phyloP scores from a whole-genome alignment of 2,888 invertebrate species.

The Perithous albicinctus region DNA sequence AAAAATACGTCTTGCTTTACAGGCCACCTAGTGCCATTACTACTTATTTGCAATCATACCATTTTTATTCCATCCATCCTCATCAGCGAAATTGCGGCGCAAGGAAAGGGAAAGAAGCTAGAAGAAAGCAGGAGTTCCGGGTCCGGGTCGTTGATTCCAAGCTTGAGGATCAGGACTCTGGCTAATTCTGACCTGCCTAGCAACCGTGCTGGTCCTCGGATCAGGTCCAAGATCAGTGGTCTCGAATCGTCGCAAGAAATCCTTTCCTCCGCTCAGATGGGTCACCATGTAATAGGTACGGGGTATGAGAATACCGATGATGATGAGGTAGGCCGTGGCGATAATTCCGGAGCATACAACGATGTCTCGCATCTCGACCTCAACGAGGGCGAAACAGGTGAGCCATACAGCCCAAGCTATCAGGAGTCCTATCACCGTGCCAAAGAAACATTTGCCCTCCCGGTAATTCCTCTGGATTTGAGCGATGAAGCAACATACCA shows the following conservation, averaged over 20 bases:
- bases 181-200: conserved; percentile 76
- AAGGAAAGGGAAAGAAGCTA: conserved; percentile 26
- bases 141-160: conserved; percentile 67
- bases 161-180: conserved; percentile 62
- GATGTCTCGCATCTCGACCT: conserved; percentile 86
- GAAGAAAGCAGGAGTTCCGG: conserved; percentile 66
- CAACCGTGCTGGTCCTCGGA: conserved; percentile 76
- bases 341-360: conserved; percentile 88
- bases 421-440: conserved; percentile 86
- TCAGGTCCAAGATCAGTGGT: conserved; percentile 75
- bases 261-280: conserved; percentile 87
- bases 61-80: neutral
- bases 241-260: conserved; percentile 74
- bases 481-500: conserved; percentile 87
- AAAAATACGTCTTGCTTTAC: neutral
- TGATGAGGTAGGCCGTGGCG: conserved; percentile 87
- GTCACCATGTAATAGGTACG: conserved; percentile 89
- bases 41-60: neutral
- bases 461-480: conserved; percentile 89
- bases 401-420: conserved; percentile 86
- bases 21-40: neutral
- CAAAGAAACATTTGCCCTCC: conserved; percentile 87
- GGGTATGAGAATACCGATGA: conserved; percentile 89
- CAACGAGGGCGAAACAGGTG: conserved; percentile 87
- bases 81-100: neutral